These are phyloP conservation scores for Bugula neritina DNA, from an alignment of 2,888 invertebrate species.

Conservation along the genomic window DNA sequence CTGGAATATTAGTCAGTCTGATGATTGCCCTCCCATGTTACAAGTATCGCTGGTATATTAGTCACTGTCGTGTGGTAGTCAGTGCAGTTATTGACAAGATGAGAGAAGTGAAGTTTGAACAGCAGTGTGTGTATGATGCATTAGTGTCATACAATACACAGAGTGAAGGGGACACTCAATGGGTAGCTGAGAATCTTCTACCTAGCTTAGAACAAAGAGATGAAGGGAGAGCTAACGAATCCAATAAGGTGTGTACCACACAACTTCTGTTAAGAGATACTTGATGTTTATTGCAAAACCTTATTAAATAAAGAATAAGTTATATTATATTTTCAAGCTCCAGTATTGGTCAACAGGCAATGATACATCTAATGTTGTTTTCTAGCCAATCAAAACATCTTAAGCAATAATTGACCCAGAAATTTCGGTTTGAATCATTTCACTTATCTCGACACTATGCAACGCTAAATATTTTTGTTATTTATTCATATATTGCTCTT, in stretches of 20 bases:
- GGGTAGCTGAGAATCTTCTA: neutral
- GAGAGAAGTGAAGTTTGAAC: neutral
- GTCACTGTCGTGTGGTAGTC: neutral
- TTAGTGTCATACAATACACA: neutral
- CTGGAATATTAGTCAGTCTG: neutral
- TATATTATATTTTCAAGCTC: too few species aligned
- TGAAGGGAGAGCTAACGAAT: neutral
- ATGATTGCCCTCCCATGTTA: neutral
- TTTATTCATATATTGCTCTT: too few species aligned
- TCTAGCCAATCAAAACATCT: neutral
- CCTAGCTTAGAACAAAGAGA: neutral
- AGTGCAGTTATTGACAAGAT: neutral
- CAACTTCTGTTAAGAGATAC: neutral
- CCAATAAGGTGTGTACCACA: neutral
- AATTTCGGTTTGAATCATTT: too few species aligned
- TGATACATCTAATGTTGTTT: neutral
- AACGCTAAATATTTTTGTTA: too few species aligned
- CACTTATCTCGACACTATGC: too few species aligned
- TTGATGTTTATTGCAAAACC: too few species aligned
- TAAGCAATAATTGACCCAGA: neutral
- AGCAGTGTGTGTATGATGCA: neutral
- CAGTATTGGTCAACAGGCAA: neutral
- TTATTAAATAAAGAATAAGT: too few species aligned
- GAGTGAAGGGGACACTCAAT: neutral
- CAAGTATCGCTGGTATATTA: slow-evolving; percentile 8